Evolutionary conservation across 2,797 vertebrate genomes (phyloP).

Genomic region (Tarsius wallacei): DNA sequence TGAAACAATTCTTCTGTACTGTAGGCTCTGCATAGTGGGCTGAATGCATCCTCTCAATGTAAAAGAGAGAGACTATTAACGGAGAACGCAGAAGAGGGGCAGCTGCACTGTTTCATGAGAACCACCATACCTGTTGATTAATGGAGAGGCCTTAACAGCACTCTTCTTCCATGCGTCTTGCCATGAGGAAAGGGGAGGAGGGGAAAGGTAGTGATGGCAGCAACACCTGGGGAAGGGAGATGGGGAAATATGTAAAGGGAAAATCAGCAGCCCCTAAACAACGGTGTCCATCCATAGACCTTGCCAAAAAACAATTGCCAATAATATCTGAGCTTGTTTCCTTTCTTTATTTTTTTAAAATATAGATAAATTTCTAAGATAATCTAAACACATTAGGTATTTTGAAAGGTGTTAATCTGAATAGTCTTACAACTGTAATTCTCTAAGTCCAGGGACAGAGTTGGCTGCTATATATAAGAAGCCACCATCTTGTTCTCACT

Average conservation of each 20-base stretch:
- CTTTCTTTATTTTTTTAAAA: background rate
- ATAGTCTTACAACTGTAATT: background rate
- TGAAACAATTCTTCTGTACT: background rate
- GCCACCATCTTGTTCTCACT: background rate
- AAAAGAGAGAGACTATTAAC: background rate
- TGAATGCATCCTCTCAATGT: background rate
- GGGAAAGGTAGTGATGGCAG: constrained; percentile 80
- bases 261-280: constrained; percentile 79
- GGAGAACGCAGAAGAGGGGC: background rate
- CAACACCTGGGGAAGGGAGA: constrained; percentile 82
- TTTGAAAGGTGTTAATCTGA: background rate
- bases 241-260: constrained; percentile 77
- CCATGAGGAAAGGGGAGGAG: constrained; percentile 88
- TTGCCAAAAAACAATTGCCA: constrained; percentile 61
- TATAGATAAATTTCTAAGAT: background rate
- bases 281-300: constrained; percentile 76
- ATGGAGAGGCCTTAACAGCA: constrained; percentile 80
- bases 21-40: background rate
- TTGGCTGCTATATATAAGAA: background rate
- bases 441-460: background rate
- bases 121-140: constrained; percentile 76
- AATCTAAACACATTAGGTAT: background rate
- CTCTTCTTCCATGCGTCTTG: constrained; percentile 85
- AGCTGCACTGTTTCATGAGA: constrained; percentile 26
- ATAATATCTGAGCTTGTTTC: background rate